Conservation (phyloP, 2,113 vertebrate species). For the Tetrao urogallus region DNA sequence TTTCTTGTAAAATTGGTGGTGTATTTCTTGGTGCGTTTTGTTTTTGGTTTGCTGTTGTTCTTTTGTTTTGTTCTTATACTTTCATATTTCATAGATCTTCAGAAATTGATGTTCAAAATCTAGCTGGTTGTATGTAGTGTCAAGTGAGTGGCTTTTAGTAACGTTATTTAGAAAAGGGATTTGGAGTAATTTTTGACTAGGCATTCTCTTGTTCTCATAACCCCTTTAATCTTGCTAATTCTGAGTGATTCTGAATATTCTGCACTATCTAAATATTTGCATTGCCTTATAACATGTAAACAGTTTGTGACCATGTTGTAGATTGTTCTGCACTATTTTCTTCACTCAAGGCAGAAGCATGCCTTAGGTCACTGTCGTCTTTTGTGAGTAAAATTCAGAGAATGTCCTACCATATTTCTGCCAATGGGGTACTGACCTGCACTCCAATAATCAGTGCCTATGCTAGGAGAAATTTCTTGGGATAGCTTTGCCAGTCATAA, state of each 20-base stretch:
- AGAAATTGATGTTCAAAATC: neutral
- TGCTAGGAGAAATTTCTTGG: neutral
- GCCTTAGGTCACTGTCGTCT: neutral
- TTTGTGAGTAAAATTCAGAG: neutral
- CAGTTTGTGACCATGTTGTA: neutral
- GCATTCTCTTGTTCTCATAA: neutral
- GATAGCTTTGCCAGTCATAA: neutral
- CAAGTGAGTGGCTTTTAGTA: neutral
- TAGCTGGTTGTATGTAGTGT: neutral
- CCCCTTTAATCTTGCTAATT: neutral
- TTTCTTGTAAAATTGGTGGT: neutral
- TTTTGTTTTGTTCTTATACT: neutral
- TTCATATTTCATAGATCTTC: neutral
- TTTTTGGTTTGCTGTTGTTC: neutral
- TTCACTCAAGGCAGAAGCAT: neutral
- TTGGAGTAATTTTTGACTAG: neutral
- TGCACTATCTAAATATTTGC: neutral
- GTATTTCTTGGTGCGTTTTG: neutral
- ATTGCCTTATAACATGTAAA: neutral
- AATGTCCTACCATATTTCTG: neutral
- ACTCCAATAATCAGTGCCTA: neutral
- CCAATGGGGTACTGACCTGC: neutral
- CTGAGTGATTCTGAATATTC: neutral
- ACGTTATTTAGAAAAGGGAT: rapidly evolving
- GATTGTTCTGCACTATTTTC: neutral